phyloP scores from a whole-genome alignment of 2,797 vertebrate genomes.

The Falco rusticolus region DNA sequence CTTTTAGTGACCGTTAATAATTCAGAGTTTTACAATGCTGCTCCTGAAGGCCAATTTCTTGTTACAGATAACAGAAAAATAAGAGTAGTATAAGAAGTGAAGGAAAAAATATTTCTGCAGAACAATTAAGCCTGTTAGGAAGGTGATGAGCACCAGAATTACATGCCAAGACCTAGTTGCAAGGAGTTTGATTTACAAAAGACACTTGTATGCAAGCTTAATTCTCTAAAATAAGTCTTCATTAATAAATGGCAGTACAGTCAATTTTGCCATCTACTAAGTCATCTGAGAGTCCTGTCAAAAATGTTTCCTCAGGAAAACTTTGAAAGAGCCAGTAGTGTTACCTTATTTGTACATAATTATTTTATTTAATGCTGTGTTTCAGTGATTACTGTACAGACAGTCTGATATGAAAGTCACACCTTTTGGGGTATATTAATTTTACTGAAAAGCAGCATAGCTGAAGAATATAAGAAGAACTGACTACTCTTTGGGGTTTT shows the following conservation, averaged over 20 bases:
- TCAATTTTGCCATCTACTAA: conserved; percentile 46
- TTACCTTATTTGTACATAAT: not conserved
- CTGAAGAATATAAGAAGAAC: not conserved
- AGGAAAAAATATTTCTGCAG: not conserved
- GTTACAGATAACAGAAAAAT: not conserved
- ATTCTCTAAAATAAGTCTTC: conserved; percentile 53
- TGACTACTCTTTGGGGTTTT: not conserved
- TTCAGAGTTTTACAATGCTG: not conserved
- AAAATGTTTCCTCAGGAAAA: conserved; percentile 7
- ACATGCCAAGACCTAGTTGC: not conserved
- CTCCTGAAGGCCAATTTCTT: not conserved
- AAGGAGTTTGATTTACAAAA: conserved; percentile 36
- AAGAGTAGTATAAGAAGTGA: not conserved
- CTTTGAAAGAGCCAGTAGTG: not conserved
- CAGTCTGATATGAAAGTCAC: not conserved
- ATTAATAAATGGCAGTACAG: not conserved
- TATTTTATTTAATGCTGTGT: not conserved
- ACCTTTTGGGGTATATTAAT: not conserved
- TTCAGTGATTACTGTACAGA: not conserved
- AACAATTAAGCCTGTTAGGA: conserved; percentile 7
- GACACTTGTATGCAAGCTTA: not conserved
- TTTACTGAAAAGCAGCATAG: not conserved
- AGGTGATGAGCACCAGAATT: conserved; percentile 16
- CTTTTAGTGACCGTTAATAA: not conserved
- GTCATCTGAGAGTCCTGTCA: not conserved